Evolutionary conservation across 2,113 vertebrate species (phyloP), one percentile per base, ranked within the genome.

Genomic region (Maccullochella peelii): DNA sequence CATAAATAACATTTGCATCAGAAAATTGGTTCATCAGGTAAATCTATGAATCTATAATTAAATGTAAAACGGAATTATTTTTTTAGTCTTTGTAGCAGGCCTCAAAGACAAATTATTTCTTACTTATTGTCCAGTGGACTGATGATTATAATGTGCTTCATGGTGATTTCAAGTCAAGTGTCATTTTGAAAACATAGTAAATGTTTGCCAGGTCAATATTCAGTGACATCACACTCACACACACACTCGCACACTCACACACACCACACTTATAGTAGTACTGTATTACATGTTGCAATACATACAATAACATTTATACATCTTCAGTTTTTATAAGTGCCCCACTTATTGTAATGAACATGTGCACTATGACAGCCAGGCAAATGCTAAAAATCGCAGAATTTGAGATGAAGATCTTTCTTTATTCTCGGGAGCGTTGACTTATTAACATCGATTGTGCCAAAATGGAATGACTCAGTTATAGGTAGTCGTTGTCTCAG

Each of bases 221-320:
- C 58, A 77, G 50, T n/a, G 62, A 62, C 68, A 57, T 78, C 71
- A 74, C 23, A 6, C 74, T 3, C 79, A 77, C 76, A 54, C 69
- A 44, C 74, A 73, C 10, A 25, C 68, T 12, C 79, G 49, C 77
- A 50, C 76, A 65, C 81, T 72, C 88, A 38, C 75, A 49, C 75
- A 73, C 75, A 76, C 72, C 62, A 76, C 79, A 73, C 86, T 73
- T 84, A 72, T 52, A 86, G 79, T 18, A 71, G 73, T 58, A 83
- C 70, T 82, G 79, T 77, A 76, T 82, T 80, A 78, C 80, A 73
- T 88, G 80, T 67, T 63, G 84, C 74, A 82, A 54, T 84, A 77
- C 82, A 55, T 77, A 77, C 67, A 79, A 54, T 70, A 54, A 85
- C 80, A 81, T 83, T 83, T 79, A 82, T 75, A 83, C 77, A 76